A percentile compares a stretch with the other conserved stretches of the same genome.
Conservation (phyloP, 2,797 vertebrate species). For the Poecilia picta region DNA sequence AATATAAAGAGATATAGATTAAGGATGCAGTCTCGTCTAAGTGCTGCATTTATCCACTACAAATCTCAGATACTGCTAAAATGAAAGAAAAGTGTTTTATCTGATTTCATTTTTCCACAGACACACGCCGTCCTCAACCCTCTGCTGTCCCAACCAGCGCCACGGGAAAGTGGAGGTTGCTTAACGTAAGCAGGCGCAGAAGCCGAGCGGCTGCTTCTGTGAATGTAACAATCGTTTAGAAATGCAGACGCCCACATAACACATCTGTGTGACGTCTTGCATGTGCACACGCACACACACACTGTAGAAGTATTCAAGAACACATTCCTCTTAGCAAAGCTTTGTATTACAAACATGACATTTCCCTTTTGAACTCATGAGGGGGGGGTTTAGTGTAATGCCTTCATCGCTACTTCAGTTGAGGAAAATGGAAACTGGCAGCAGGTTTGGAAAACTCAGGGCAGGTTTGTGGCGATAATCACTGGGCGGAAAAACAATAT, state of each 20-base stretch:
- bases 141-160: conserved; percentile 21
- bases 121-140: not conserved
- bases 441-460: no score
- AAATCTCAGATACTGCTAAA: not conserved
- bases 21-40: not conserved
- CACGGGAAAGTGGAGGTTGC: conserved; percentile 1
- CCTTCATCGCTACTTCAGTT: not conserved
- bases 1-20: not conserved
- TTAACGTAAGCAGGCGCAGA: not conserved
- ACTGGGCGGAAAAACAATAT: not conserved
- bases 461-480: not conserved
- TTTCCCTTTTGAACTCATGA: conserved; percentile 11
- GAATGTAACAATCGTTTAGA: not conserved
- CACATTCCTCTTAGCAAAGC: not conserved
- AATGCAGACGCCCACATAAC: conserved; percentile 7
- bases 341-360: not conserved
- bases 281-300: conserved; percentile 1
- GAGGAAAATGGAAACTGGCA: conserved; percentile 9
- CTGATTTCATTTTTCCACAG: not conserved
- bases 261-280: not conserved
- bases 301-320: conserved; percentile 10
- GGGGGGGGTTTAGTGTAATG: not conserved
- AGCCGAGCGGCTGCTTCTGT: conserved; percentile 2
- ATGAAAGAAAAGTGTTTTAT: not conserved
- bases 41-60: not conserved